Base-by-base conservation (phyloP, 2,113 vertebrate genomes). In the Progne subis region DNA sequence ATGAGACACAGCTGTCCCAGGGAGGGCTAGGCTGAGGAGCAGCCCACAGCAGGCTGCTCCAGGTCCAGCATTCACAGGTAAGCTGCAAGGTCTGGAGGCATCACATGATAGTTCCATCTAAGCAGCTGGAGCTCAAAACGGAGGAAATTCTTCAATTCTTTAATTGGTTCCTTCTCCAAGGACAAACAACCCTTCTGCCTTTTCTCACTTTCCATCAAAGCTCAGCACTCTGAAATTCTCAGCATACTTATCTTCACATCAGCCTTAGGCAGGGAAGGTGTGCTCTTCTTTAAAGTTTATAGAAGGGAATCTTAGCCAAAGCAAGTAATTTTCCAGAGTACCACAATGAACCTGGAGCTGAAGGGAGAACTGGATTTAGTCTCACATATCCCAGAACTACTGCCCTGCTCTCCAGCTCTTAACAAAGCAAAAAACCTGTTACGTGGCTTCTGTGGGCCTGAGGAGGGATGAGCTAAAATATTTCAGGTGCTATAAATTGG, bases 1-100 rank as follows among this genome's bases (percentile, higher is more conserved):
- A 85, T 70, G 87, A 67, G 72, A 71, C 34, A 14, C 84, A 87
- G 90, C 50, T 90, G 90, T 56, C 31, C 70, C 47, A 14, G 44
- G 63, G 20, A 81, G 15, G 21, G 18, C 65, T 28, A 4, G 41
- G 52, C 46, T 86, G 64, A 24, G 37, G 31, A 64, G 11, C 29
- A 49, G 80, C 81, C 41, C 41, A 29, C 4, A 5, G 41, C 75
- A 47, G 39, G 74, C 41, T 43, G 47, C 34, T 92, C 18, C 71
- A 29, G 29, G 39, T 34, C 72, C 55, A 32, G 21, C 24, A 15
- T 5, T 55, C 18, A 1, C 0, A 43, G 68, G n/a, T 55, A 9
- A 86, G 43, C 41, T 46, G 39, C 43, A 64, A 59, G 26, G 32
- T 14, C 24, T n/a, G 44, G 44, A 84, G 34, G 3, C 7, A 44